Conservation (phyloP, 2,113 vertebrate genomes). For the Rhinoptilus africanus region DNA sequence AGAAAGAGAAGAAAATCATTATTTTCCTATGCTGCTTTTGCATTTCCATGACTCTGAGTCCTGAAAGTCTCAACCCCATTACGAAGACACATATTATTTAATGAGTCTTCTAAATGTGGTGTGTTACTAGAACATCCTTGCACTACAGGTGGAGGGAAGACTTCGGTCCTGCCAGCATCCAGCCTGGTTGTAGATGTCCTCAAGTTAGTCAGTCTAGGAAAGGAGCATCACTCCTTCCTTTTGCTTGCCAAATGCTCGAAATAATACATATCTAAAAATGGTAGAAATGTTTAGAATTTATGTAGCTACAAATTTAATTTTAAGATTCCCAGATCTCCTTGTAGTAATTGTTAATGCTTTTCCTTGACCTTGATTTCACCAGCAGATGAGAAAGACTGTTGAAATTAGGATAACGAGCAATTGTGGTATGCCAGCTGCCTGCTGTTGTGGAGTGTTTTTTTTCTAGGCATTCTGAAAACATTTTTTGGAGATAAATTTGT, state of each 20-base stretch:
- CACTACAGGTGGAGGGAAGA: neutral
- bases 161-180: neutral
- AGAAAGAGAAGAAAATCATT: neutral
- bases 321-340: neutral
- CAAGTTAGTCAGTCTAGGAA: neutral
- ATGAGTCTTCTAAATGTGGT: neutral
- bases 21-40: neutral
- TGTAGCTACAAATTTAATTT: neutral
- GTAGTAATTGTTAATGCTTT: neutral
- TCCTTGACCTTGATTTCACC: neutral
- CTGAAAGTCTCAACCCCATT: neutral
- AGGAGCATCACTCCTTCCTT: neutral
- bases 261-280: neutral
- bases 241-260: neutral
- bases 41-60: neutral
- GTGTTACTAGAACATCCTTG: neutral
- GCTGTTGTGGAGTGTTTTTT: neutral
- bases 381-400: neutral
- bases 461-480: neutral
- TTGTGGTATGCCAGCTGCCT: neutral
- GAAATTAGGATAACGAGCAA: neutral
- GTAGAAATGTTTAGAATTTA: neutral
- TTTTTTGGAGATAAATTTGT: neutral
- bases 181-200: neutral
- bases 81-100: neutral